Percentiles rank a stretch among this genome's conserved stretches.
Conservation (phyloP, 2,888 invertebrate species). For the Bugula neritina region DNA sequence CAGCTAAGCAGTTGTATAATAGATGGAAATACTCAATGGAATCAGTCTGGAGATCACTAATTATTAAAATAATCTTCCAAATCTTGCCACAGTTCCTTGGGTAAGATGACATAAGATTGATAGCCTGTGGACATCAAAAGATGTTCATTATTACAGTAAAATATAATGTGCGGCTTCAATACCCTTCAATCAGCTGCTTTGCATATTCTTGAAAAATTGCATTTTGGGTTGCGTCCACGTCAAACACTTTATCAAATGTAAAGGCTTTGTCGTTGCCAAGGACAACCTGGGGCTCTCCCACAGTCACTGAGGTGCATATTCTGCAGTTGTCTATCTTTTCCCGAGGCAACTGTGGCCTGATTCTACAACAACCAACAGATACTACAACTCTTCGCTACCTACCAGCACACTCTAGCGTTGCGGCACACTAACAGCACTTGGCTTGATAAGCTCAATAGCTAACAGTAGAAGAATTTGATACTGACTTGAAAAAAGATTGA, state of each 20-base stretch:
- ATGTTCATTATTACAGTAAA: background rate
- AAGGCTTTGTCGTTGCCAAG: conserved; percentile 89
- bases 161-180: conserved; percentile 30
- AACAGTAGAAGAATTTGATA: too few species aligned
- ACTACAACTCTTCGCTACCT: too few species aligned
- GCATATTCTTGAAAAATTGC: conserved; percentile 78
- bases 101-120: too few species aligned
- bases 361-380: conserved; percentile 68
- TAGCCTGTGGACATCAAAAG: background rate
- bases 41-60: too few species aligned
- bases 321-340: conserved; percentile 93
- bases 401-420: too few species aligned
- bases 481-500: too few species aligned
- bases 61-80: too few species aligned
- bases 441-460: too few species aligned
- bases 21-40: too few species aligned
- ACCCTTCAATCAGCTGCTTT: conserved; percentile 76
- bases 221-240: conserved; percentile 69
- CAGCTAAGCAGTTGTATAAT: too few species aligned
- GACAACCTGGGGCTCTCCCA: conserved; percentile 70
- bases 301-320: conserved; percentile 80
- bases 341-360: conserved; percentile 85
- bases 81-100: too few species aligned
- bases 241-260: conserved; percentile 93
- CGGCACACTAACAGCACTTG: too few species aligned